Evolutionary conservation across 2,888 invertebrate species (phyloP).

Genomic region (Ophion slaviceki): DNA sequence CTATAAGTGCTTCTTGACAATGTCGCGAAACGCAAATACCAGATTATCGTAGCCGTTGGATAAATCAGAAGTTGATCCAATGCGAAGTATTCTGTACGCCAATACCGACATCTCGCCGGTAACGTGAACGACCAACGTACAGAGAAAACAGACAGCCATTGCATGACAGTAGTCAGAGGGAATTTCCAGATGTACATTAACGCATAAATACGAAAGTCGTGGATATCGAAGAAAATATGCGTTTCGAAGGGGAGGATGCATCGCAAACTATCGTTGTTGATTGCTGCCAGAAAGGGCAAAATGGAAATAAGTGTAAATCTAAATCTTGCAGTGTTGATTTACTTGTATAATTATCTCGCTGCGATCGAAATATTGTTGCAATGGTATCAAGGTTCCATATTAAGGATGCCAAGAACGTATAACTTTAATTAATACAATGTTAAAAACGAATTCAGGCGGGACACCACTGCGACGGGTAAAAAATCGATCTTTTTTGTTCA

Average conservation of each 20-base stretch:
- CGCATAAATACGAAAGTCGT: constrained; percentile 32
- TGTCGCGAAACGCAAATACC: constrained; percentile 28
- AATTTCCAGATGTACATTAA: constrained; percentile 64
- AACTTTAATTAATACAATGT: too few species aligned
- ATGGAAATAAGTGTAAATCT: too few species aligned
- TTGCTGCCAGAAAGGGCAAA: not conserved
- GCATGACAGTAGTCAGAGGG: constrained; percentile 49
- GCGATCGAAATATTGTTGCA: too few species aligned
- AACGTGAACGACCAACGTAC: constrained; percentile 66
- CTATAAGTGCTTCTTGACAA: constrained; percentile 30
- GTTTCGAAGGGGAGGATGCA: constrained; percentile 51
- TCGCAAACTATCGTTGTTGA: constrained; percentile 39
- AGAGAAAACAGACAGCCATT: constrained; percentile 62
- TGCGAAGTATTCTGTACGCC: constrained; percentile 61
- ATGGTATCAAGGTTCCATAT: too few species aligned
- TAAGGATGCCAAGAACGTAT: too few species aligned
- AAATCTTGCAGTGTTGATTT: too few species aligned
- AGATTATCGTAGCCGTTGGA: not conserved
- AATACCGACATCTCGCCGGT: constrained; percentile 67
- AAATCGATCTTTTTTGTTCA: too few species aligned
- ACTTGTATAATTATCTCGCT: too few species aligned
- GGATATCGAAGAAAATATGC: constrained; percentile 47
- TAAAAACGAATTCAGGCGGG: too few species aligned
- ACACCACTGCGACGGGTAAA: too few species aligned
- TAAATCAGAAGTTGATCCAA: constrained; percentile 4